A percentile compares a stretch with the other conserved stretches of the same genome.
Evolutionary conservation across 2,888 invertebrate genomes (phyloP).

Genomic region (Polymixis lichenea): DNA sequence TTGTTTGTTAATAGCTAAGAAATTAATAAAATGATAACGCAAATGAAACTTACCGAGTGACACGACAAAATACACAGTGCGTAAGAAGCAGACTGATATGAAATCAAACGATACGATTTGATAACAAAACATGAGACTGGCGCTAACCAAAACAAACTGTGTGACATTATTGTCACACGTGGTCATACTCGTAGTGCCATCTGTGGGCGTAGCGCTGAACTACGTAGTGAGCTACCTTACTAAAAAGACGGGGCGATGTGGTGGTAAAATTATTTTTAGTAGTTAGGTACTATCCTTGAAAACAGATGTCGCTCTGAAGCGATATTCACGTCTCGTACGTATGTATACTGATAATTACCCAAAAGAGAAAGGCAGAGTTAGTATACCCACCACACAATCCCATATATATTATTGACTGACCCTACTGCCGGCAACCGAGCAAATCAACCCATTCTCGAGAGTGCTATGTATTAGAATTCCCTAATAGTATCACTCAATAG

Average conservation of each 20-base stretch:
- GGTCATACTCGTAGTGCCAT: conserved; percentile 48
- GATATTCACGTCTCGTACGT: background rate
- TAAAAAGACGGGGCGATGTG: background rate
- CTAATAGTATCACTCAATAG: background rate
- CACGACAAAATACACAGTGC: conserved; percentile 42
- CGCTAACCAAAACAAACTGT: conserved; percentile 59
- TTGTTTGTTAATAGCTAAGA: conserved; percentile 2
- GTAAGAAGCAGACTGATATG: conserved; percentile 50
- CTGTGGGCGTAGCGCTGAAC: conserved; percentile 27
- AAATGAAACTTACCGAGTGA: conserved; percentile 51
- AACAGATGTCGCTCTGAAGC: conserved; percentile 34
- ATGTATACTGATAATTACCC: fast-evolving
- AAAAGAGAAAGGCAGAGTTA: too few species aligned
- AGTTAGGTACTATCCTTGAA: background rate
- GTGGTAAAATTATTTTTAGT: background rate
- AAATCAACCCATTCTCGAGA: background rate
- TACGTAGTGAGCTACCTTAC: background rate
- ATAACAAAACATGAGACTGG: conserved; percentile 40
- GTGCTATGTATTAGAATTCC: background rate
- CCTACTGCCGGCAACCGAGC: background rate
- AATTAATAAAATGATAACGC: conserved; percentile 25
- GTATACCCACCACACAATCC: background rate
- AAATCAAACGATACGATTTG: conserved; percentile 46
- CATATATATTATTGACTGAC: background rate
- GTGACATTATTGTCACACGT: conserved; percentile 37